These are phyloP conservation scores for Passer montanus DNA, from an alignment of 2,113 vertebrate genomes.

Conservation along the genomic window DNA sequence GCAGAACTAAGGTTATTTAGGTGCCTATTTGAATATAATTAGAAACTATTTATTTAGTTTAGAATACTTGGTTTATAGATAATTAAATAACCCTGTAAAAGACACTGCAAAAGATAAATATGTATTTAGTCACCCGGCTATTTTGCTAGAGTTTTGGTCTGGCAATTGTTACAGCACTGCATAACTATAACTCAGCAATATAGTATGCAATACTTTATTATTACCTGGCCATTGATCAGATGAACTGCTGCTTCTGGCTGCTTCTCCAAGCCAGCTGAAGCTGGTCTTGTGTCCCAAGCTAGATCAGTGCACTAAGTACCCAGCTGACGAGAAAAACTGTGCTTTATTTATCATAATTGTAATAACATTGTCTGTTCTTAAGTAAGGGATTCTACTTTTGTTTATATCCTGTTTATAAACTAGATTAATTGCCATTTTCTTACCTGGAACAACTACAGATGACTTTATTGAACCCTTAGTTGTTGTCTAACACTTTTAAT, in stretches of 20 bases:
- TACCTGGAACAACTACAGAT: neutral
- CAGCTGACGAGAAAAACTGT: neutral
- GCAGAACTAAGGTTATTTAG: constrained; percentile 35
- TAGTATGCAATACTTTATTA: constrained; percentile 12
- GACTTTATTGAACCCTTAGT: neutral
- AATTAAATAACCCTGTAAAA: constrained; percentile 19
- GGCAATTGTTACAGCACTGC: neutral
- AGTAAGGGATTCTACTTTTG: neutral
- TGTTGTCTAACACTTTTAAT: neutral
- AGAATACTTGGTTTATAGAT: neutral
- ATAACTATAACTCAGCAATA: constrained; percentile 28
- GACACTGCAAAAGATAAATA: constrained; percentile 8
- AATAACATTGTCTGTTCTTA: neutral
- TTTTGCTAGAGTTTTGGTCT: neutral
- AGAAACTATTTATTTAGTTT: constrained; percentile 13
- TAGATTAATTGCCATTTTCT: neutral
- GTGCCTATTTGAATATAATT: neutral
- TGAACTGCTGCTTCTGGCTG: constrained; percentile 6
- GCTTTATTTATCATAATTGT: neutral
- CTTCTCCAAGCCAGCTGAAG: neutral
- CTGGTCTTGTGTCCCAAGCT: neutral
- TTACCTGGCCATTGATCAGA: constrained; percentile 44
- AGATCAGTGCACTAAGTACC: neutral
- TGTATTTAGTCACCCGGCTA: neutral
- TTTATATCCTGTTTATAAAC: neutral